A percentile compares a stretch with the other conserved stretches of the same genome.
These are phyloP conservation scores for Epinotia bilunana DNA, from an alignment of 2,888 invertebrate genomes.

Conservation along the genomic window DNA sequence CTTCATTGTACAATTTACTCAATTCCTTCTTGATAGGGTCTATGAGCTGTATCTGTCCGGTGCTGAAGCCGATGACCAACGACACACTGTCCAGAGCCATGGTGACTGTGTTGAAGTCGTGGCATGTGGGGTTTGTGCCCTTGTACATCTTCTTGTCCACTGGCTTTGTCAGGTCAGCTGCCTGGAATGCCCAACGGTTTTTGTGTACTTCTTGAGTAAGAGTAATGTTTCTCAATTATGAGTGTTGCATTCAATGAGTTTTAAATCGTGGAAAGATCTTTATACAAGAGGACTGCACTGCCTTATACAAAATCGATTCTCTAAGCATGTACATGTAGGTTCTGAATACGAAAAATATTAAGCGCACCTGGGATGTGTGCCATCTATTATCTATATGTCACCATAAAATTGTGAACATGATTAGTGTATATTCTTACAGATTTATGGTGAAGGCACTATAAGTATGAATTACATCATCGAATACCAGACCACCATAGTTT, in stretches of 20 bases:
- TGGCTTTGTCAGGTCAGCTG: constrained; percentile 97
- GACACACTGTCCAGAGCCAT: constrained; percentile 93
- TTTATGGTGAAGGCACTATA: too few species aligned
- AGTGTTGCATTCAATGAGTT: background rate
- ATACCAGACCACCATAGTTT: too few species aligned
- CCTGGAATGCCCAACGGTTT: constrained; percentile 81
- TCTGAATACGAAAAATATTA: too few species aligned
- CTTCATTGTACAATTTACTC: constrained; percentile 98
- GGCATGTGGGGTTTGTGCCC: constrained; percentile 99
- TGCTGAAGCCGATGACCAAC: constrained; percentile 98
- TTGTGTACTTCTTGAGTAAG: background rate
- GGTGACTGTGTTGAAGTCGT: constrained; percentile 96
- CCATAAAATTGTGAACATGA: too few species aligned
- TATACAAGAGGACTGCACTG: too few species aligned
- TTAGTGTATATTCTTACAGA: too few species aligned
- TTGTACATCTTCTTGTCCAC: constrained; percentile 99
- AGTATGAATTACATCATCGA: too few species aligned
- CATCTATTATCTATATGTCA: too few species aligned
- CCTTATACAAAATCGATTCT: too few species aligned
- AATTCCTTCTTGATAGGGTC: constrained; percentile 98
- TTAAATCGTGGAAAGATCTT: too few species aligned
- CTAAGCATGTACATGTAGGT: too few species aligned
- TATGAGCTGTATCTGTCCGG: constrained; percentile 98
- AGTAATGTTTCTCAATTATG: background rate
- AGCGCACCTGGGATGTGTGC: too few species aligned